Evolutionary conservation across 2,797 vertebrate genomes (phyloP).

Genomic region (Mormyrus proboscirostris): DNA sequence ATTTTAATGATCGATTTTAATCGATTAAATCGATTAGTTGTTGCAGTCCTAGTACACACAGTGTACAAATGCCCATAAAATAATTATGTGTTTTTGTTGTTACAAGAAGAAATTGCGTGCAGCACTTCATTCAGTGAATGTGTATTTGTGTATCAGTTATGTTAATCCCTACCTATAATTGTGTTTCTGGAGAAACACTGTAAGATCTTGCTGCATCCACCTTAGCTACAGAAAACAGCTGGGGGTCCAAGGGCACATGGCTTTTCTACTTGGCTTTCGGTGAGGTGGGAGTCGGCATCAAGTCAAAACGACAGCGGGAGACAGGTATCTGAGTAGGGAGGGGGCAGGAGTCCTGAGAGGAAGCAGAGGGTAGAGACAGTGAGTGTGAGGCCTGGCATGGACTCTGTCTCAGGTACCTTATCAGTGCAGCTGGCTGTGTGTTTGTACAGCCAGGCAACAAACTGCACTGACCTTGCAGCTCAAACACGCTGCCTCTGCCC

Average conservation of each 20-base stretch:
- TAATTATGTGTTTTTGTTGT: neutral
- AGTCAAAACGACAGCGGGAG: neutral
- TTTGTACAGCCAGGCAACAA: slow-evolving; percentile 24
- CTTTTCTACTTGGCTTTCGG: neutral
- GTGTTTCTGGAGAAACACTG: neutral
- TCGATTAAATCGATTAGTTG: no score
- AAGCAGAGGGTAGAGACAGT: neutral
- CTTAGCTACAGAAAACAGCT: neutral
- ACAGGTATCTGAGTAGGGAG: neutral
- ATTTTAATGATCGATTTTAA: no score
- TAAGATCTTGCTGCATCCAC: neutral
- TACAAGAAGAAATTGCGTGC: neutral
- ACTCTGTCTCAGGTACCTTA: neutral
- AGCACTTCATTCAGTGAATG: neutral
- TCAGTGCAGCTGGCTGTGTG: neutral
- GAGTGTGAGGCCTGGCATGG: neutral
- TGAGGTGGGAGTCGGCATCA: neutral
- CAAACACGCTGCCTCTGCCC: slow-evolving; percentile 33
- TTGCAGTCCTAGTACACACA: no score
- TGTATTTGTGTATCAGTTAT: neutral
- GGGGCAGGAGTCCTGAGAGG: neutral
- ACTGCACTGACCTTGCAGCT: slow-evolving; percentile 22
- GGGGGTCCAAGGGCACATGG: neutral
- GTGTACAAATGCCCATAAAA: neutral
- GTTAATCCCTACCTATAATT: neutral